Evolutionary conservation across 2,113 vertebrate genomes (phyloP).

Genomic region (Laticauda colubrina): DNA sequence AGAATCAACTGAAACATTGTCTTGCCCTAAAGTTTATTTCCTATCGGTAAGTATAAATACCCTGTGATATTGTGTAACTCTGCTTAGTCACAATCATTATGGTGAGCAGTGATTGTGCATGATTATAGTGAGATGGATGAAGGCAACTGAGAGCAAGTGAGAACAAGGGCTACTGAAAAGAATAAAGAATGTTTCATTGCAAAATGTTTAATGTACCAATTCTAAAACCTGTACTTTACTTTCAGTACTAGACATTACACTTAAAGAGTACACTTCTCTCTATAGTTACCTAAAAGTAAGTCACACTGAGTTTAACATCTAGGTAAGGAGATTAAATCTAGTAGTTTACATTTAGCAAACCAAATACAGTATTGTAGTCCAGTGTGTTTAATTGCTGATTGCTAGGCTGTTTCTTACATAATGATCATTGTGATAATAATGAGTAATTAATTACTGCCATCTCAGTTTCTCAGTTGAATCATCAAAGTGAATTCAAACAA

Average conservation of each 20-base stretch:
- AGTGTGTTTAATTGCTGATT: slow-evolving; percentile 1
- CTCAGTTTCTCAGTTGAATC: slow-evolving; percentile 18
- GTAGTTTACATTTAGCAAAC: neutral
- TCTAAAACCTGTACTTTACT: neutral
- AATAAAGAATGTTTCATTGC: no score
- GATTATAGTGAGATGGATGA: neutral
- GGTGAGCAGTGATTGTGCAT: neutral
- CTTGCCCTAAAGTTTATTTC: neutral
- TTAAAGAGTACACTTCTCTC: neutral
- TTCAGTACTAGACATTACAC: neutral
- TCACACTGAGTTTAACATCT: neutral
- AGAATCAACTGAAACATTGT: neutral
- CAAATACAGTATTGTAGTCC: neutral
- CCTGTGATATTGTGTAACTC: neutral
- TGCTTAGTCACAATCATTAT: neutral
- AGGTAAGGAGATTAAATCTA: neutral
- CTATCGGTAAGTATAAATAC: neutral
- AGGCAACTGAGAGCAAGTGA: neutral
- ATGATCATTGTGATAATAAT: neutral
- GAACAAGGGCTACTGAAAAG: neutral
- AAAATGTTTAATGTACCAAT: neutral
- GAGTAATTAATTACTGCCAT: slow-evolving; percentile 9
- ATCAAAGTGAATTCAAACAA: slow-evolving; percentile 12
- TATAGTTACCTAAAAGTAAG: neutral
- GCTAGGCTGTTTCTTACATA: neutral